Conservation (phyloP, 2,888 invertebrate species). For the Syritta pipiens region DNA sequence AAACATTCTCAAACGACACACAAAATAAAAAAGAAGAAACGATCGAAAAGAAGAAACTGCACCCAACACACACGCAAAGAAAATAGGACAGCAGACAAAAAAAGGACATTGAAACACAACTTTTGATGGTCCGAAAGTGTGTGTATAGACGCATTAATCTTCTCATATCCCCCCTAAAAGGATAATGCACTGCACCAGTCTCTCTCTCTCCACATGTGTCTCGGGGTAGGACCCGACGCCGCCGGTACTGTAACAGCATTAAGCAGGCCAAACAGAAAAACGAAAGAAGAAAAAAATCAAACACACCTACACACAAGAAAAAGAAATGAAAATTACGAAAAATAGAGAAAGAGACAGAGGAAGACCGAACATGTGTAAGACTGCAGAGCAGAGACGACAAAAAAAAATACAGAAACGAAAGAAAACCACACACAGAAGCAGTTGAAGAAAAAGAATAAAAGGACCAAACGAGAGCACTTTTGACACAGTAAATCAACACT, state of each 20-base stretch:
- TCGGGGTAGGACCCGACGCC: constrained; percentile 11
- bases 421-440: constrained; percentile 27
- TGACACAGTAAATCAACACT: constrained; percentile 73
- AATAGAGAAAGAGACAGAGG: constrained; percentile 23
- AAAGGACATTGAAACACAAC: constrained; percentile 65
- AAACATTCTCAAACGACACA: background rate
- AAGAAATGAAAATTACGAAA: constrained; percentile 49
- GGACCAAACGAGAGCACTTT: constrained; percentile 70
- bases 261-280: constrained; percentile 39
- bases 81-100: constrained; percentile 62
- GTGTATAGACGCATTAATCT: constrained; percentile 68
- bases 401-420: constrained; percentile 5
- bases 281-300: constrained; percentile 6
- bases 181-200: constrained; percentile 56
- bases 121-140: constrained; percentile 64
- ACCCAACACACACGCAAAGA: constrained; percentile 15
- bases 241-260: constrained; percentile 49
- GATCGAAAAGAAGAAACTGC: background rate
- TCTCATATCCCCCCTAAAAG: constrained; percentile 56
- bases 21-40: background rate
- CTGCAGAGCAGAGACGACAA: background rate
- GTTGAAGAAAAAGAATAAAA: constrained; percentile 27
- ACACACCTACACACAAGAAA: constrained; percentile 53
- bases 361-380: background rate
- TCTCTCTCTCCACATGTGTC: background rate